phyloP scores from a whole-genome alignment of 2,797 vertebrate genomes.

The Dermochelys coriacea region DNA sequence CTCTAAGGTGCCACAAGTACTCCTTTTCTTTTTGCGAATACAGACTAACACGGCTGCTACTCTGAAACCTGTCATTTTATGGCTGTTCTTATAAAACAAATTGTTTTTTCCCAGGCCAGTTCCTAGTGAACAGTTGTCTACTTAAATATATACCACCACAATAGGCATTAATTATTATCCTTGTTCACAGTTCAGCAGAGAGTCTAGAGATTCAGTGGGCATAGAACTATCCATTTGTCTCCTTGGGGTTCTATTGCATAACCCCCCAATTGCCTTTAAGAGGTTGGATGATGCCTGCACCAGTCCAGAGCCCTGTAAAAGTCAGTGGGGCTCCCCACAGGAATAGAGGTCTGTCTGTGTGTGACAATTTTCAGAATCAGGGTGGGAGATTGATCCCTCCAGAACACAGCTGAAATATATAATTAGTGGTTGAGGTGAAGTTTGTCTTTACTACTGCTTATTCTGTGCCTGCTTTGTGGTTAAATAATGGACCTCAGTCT shows the following conservation, averaged over 20 bases:
- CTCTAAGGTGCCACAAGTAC: too few species aligned
- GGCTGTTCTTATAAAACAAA: background rate
- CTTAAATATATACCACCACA: background rate
- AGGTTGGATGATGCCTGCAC: background rate
- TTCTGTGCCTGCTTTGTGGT: background rate
- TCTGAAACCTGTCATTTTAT: too few species aligned
- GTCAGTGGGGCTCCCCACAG: background rate
- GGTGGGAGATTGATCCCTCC: too few species aligned
- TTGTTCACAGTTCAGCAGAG: background rate
- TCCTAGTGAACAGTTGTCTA: background rate
- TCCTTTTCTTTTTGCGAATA: too few species aligned
- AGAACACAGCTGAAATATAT: background rate
- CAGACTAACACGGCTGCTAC: too few species aligned
- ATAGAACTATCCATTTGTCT: background rate
- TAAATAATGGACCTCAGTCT: background rate
- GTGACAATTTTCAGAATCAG: background rate
- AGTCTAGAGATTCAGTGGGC: background rate
- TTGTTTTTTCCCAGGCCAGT: fast-evolving
- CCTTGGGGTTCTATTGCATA: background rate
- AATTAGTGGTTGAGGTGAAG: too few species aligned
- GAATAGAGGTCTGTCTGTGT: background rate
- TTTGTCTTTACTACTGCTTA: background rate
- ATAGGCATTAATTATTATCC: background rate
- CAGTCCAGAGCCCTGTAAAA: background rate
- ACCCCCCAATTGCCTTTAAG: background rate